These are phyloP conservation scores for Saccostrea cuccullata DNA, from an alignment of 1,140 invertebrate species.

Conservation along the genomic window DNA sequence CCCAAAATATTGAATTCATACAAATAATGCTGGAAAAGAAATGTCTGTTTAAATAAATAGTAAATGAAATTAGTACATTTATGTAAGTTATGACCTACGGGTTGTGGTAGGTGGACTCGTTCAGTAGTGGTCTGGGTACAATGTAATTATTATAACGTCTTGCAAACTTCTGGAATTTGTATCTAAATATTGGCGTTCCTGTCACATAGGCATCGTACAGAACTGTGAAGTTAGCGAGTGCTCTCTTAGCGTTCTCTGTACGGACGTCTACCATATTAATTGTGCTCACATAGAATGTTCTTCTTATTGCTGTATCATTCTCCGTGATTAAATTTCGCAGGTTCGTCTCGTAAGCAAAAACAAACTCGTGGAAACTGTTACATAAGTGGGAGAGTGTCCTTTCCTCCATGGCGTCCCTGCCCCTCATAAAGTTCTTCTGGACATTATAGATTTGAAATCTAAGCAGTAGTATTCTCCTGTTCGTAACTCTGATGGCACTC, in stretches of 20 bases:
- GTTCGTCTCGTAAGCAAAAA: slow-evolving; percentile 53
- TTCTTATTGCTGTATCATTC: slow-evolving; percentile 20
- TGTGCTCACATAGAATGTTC: slow-evolving; percentile 50
- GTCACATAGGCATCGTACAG: slow-evolving; percentile 60
- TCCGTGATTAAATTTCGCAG: slow-evolving; percentile 43
- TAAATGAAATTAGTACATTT: too few relatives aligned
- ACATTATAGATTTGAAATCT: slow-evolving; percentile 63
- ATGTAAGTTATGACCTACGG: slow-evolving; percentile 17
- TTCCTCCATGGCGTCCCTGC: slow-evolving; percentile 68
- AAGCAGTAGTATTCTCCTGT: slow-evolving; percentile 57
- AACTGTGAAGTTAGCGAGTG: slow-evolving; percentile 61
- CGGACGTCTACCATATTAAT: slow-evolving; percentile 51
- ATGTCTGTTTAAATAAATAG: too few relatives aligned
- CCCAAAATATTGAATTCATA: too few relatives aligned
- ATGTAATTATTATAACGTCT: slow-evolving; percentile 62
- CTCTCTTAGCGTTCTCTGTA: slow-evolving; percentile 59
- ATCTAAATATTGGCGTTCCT: slow-evolving; percentile 64
- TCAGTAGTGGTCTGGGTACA: slow-evolving; percentile 62
- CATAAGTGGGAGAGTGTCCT: slow-evolving; percentile 61
- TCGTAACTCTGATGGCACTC: slow-evolving; percentile 40
- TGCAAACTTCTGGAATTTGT: slow-evolving; percentile 56
- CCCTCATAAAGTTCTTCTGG: slow-evolving; percentile 65
- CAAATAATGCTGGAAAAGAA: too few relatives aligned
- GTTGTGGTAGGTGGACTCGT: slow-evolving; percentile 55
- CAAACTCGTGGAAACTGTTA: slow-evolving; percentile 65